Percentiles rank a stretch among this genome's conserved stretches.
Evolutionary conservation across 2,888 invertebrate genomes (phyloP).

Genomic region (Amphipyra berbera): DNA sequence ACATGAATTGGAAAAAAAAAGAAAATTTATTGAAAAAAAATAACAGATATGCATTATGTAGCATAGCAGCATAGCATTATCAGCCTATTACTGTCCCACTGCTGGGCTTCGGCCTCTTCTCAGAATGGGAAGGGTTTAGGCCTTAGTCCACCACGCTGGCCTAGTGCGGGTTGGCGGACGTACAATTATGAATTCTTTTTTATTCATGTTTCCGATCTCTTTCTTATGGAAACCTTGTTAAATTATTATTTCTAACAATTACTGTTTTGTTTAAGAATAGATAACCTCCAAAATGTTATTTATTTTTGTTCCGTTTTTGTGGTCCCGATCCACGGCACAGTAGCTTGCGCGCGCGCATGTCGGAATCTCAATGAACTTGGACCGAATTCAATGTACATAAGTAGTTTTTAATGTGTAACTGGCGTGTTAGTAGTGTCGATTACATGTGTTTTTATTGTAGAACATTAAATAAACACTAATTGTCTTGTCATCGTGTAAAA

Average conservation of each 20-base stretch:
- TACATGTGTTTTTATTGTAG: constrained; percentile 45
- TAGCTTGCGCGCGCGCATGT: constrained; percentile 49
- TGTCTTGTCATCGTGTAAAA: constrained; percentile 36
- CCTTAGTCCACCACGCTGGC: too few species aligned
- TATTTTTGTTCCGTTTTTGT: constrained; percentile 34
- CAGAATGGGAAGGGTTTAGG: too few species aligned
- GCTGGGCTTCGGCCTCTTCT: too few species aligned
- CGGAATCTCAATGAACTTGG: constrained; percentile 72
- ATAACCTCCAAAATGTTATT: constrained; percentile 23
- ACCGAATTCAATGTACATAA: constrained; percentile 74
- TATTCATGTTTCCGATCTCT: background rate
- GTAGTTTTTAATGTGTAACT: constrained; percentile 72
- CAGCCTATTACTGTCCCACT: too few species aligned
- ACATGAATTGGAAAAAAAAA: too few species aligned
- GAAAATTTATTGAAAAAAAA: too few species aligned
- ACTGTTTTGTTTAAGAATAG: background rate
- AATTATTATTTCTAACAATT: too few species aligned
- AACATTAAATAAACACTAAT: constrained; percentile 28
- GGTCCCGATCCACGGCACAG: constrained; percentile 35
- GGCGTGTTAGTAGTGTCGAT: constrained; percentile 61
- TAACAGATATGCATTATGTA: too few species aligned
- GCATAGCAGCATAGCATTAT: too few species aligned
- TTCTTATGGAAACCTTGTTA: background rate
- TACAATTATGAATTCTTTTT: too few species aligned
- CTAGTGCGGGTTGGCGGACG: too few species aligned